Base-by-base conservation (phyloP, 2,888 invertebrate species). In the Phorcus lineatus region DNA sequence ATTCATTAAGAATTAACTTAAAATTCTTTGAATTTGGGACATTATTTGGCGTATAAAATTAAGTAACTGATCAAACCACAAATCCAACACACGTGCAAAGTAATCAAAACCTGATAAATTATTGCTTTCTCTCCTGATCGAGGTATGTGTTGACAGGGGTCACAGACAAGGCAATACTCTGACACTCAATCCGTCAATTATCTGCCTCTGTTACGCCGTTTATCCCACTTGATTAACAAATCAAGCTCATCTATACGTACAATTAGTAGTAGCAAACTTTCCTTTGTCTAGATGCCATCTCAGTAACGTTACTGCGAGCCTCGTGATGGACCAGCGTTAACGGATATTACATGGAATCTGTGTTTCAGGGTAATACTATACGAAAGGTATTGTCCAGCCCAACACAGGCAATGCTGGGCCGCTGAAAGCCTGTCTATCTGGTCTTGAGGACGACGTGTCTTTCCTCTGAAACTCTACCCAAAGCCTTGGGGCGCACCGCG, bases 261-360 rank as follows among this genome's bases (percentile, higher is more conserved):
- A 70, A 70, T 70, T 70, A 70, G 36, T 31, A 36, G 70, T 70
- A 70, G 40, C 70, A 70, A 70, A 70, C 70, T 70, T 40, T 70
- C 70, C 36, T 17, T 40, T 70, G 31, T 36, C 70, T 19, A 40
- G 17, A 19, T 70, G 70, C 13, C 70, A 31, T 70, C 19, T 70
- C 36, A 70, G 36, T 19, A 19, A 31, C 40, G 40, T 70, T 31
- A 36, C 70, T 40, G 6, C 36, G 19, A 31, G 70, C 28, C 31
- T 70, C 31, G n/a, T 36, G 36, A 36, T 40, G 28, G 17, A 36
- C 16, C 70, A 70, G 24, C 31, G n/a, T 70, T 70, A 70, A 31
- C 28, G 70, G 36, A 70, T 36, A 70, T 70, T 70, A 70, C 70
- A 70, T 70, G 70, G 40, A 70, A 70, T 70, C 70, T 40, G 36